Base-by-base conservation (phyloP, 2,113 vertebrate genomes). In the Indicator indicator region DNA sequence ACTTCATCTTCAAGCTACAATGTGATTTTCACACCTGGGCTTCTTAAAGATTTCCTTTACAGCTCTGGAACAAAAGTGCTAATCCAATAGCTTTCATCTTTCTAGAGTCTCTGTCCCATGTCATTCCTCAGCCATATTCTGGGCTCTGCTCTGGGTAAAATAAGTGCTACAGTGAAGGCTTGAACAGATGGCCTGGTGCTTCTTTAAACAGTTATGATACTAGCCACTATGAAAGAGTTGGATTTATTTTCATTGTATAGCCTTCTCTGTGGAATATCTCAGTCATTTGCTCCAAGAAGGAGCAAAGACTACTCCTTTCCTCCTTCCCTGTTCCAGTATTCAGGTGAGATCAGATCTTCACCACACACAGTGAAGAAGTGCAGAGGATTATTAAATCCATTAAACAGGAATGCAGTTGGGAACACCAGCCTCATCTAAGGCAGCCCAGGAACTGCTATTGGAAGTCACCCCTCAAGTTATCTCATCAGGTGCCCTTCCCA, bases 31-130 rank as follows among this genome's bases (percentile, higher is more conserved):
- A 75, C 0, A 3, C 44, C n/a, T 65, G 40, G 36, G 44, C 54
- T 86, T 86, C 60, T 65, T 75, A 15, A 79, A 84, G 77, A 86
- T 75, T 96, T 90, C 54, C 46, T 12, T 46, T 90, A 65, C n/a
- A 69, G 64, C 44, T 44, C 23, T 4, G 4, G 67, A 73, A 88
- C 63, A 84, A 89, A 90, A 86, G 36, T 58, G 50, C 23, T 86
- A 84, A 92, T 86, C 48, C 80, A 65, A 72, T 50, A 75, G 18
- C 50, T 94, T 90, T 71, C 48, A 50, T 83, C 32, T 62, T 81
- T 72, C 48, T 56, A 32, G 20, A 2, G 0, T 24, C 32, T 82
- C 69, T 83, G 69, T 50, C 44, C 40, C 3, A 4, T 74, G 56
- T 93, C 58, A 60, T 13, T 78, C 20, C 19, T 7, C 62, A 60